phyloP scores from a whole-genome alignment of 2,888 invertebrate species.

The Macropis europaea region DNA sequence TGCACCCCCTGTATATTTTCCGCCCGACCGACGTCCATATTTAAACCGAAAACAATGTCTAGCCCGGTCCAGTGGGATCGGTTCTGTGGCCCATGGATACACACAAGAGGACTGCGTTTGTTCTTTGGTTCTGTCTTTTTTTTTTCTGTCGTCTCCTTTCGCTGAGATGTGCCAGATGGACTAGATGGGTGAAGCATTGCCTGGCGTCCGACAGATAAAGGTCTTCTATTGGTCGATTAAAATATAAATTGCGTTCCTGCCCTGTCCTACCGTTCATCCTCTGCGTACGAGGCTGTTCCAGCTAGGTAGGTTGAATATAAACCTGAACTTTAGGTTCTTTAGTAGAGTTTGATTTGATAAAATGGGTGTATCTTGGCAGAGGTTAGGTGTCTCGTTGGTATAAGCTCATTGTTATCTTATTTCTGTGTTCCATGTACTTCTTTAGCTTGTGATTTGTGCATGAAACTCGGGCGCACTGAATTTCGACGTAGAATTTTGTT shows the following conservation, averaged over 20 bases:
- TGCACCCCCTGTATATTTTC: conserved; percentile 66
- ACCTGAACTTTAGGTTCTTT: too few species aligned
- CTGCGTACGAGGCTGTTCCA: conserved; percentile 13
- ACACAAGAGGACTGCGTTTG: background rate
- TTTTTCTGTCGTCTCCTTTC: background rate
- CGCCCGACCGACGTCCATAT: conserved; percentile 57
- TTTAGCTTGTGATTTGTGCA: too few species aligned
- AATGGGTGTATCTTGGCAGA: too few species aligned
- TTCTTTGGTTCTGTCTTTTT: conserved; percentile 14
- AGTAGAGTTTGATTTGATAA: too few species aligned
- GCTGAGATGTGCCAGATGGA: conserved; percentile 56
- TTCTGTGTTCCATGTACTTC: too few species aligned
- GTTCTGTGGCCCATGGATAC: background rate
- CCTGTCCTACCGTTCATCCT: background rate
- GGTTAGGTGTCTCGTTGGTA: too few species aligned
- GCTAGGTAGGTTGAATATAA: too few species aligned
- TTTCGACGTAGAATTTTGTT: too few species aligned
- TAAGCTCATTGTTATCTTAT: too few species aligned
- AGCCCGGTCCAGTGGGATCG: conserved; percentile 17
- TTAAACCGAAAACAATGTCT: conserved; percentile 36
- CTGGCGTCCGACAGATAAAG: conserved; percentile 74
- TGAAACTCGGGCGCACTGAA: too few species aligned
- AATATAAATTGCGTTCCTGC: conserved; percentile 43
- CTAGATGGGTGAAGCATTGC: conserved; percentile 62
- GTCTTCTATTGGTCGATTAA: conserved; percentile 39